Base-by-base conservation (phyloP, 2,797 vertebrate genomes). In the Gymnothorax javanicus region DNA sequence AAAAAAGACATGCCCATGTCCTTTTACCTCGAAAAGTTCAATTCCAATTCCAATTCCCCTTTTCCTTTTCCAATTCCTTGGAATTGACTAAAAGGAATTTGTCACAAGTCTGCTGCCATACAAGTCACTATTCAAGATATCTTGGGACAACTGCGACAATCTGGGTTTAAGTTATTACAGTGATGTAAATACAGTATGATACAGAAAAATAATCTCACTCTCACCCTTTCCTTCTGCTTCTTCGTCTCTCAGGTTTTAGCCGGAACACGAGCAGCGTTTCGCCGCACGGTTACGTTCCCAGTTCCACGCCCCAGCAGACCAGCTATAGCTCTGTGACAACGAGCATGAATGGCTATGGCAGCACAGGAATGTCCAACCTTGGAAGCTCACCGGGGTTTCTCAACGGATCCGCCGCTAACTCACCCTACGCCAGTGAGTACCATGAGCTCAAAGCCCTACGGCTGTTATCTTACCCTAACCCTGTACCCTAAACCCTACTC, bases 321-420 rank as follows among this genome's bases (percentile, higher is more conserved):
- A 97, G 97, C 92, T 99, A 99, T 93, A 98, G 97, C 92, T 98
- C 98, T 0, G 97, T 99, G 94, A 98, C 97, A 94, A 98, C 97
- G 79, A 97, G 97, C 96, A 99, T 99, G 97, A 99, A 99, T 2
- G 98, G 98, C 90, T 99, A 99, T 62, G 93, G 96, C 57, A 99
- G 98, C 90, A 73, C 92, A 17, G 96, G 96, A 95, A 99, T 99
- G 98, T 98, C 97, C 94, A 99, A 99, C 95, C 93, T 99, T 94
- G 97, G 97, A 0, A 97, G 98, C 89, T 99, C 98, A 73, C 98
- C 98, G 82, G 97, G 97, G 89, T 99, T 99, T 95, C 97, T 99
- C 93, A 99, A 99, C 1, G 98, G 98, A 93, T 99, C 98, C 5
- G 98, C 98, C 86, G 98, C 98, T 96, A 99, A 99, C 95, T 99